Evolutionary conservation across 2,113 vertebrate species (phyloP), one percentile per base, ranked within the genome.

Genomic region (Phrynocephalus versicolor): DNA sequence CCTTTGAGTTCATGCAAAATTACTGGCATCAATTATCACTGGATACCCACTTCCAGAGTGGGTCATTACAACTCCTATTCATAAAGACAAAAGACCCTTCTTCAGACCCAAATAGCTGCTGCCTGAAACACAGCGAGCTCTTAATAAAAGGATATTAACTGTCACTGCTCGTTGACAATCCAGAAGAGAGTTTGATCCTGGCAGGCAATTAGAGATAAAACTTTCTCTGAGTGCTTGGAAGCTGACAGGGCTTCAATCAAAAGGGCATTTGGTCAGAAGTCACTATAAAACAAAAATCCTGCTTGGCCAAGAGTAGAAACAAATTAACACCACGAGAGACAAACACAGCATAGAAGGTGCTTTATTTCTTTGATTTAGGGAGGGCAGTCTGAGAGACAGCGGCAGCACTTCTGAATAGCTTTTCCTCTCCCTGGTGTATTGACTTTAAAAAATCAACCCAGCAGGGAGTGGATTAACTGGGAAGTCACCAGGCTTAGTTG

Each of bases 191-290:
- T 16, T 30, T 1, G 0, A 73, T 30, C 79, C 69, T 58, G 45
- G 35, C 77, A 78, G 79, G 79, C 88, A 90, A 72, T 51, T 30
- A 73, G 82, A 57, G 70, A 73, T 12, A 1, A 57, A 86, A 87
- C 33, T n/a, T 83, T 81, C 77, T 69, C 67, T 27, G 85, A 80
- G 30, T 30, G 18, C 62, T 83, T 60, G 72, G 39, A 88, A 88
- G 81, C n/a, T 0, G 33, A 35, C 9, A 16, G 23, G 78, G 72
- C 37, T 1, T 0, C 39, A 72, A 81, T 64, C 65, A 81, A 18
- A 33, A 37, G 58, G 60, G 2, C 69, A 64, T 37, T 69, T 33
- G 23, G 82, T 85, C 70, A 57, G 51, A 80, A 70, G 74, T 1
- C 8, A 82, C 51, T 73, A 8, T 30, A 39, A 85, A 84, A 73